A percentile compares a stretch with the other conserved stretches of the same genome.
Evolutionary conservation across 2,797 vertebrate genomes (phyloP).

Genomic region (Cephalopachus bancanus): DNA sequence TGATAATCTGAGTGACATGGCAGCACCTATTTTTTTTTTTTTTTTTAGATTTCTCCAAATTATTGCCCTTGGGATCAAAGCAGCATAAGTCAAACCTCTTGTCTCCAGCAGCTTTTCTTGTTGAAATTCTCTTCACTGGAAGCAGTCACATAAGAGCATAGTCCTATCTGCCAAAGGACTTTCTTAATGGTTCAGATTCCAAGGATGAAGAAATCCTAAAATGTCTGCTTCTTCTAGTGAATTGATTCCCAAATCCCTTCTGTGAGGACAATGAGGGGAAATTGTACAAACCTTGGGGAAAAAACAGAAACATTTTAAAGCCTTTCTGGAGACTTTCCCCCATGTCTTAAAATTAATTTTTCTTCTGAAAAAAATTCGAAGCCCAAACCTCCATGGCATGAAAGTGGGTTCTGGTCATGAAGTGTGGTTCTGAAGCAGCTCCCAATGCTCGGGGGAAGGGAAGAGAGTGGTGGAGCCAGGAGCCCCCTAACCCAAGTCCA

Average conservation of each 20-base stretch:
- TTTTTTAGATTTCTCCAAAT: not conserved
- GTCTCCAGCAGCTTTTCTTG: not conserved
- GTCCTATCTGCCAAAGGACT: not conserved
- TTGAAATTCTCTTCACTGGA: not conserved
- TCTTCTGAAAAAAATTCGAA: not conserved
- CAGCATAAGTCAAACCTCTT: not conserved
- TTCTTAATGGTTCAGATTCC: not conserved
- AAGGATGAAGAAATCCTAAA: not conserved
- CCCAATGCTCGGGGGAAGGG: not conserved
- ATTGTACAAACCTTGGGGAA: not conserved
- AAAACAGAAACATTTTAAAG: not conserved
- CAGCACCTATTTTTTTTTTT: not conserved
- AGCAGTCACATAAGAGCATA: not conserved
- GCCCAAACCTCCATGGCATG: not conserved
- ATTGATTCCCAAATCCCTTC: not conserved
- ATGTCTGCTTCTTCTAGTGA: not conserved
- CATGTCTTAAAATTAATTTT: not conserved
- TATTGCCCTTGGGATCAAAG: not conserved
- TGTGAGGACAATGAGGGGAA: conserved; percentile 1
- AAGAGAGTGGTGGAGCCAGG: accelerated
- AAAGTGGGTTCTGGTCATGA: not conserved
- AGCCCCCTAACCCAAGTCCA: not conserved
- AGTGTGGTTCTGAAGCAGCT: not conserved
- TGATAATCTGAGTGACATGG: not conserved
- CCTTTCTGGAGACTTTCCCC: not conserved